phyloP scores from a whole-genome alignment of 2,888 invertebrate genomes.

The Eugnorisma glareosa region DNA sequence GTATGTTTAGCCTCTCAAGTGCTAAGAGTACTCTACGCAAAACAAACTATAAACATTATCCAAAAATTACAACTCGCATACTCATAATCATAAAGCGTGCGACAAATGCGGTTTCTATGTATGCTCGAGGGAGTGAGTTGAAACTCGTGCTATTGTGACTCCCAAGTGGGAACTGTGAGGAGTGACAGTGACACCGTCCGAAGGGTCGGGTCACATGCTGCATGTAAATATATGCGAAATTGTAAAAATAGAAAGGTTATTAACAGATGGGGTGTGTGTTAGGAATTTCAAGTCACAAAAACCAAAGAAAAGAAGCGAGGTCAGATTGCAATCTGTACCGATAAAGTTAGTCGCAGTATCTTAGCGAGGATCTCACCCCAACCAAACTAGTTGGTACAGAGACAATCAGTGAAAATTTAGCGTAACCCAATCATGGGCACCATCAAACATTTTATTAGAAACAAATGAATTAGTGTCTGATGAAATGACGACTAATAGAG shows the following conservation, averaged over 20 bases:
- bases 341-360: no score
- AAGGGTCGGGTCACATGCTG: slow-evolving; percentile 46
- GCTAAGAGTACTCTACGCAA: not conserved
- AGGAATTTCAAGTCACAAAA: no score
- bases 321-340: no score
- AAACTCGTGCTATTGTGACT: slow-evolving; percentile 65
- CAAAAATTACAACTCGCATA: slow-evolving; percentile 32
- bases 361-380: no score
- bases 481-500: no score
- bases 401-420: no score
- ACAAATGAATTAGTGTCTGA: no score
- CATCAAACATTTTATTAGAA: no score
- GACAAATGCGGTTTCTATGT: slow-evolving; percentile 83
- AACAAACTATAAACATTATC: slow-evolving; percentile 5
- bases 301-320: no score
- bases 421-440: no score
- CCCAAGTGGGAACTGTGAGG: slow-evolving; percentile 70
- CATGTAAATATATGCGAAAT: slow-evolving; percentile 51
- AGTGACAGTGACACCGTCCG: slow-evolving; percentile 44
- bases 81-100: slow-evolving; percentile 50
- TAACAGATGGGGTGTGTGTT: slow-evolving; percentile 38
- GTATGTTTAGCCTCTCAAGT: not conserved
- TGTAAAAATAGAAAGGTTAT: slow-evolving; percentile 53
- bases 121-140: slow-evolving; percentile 76
- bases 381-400: no score